Base-by-base conservation (phyloP, 2,888 invertebrate species). In the Chironomus tentans region DNA sequence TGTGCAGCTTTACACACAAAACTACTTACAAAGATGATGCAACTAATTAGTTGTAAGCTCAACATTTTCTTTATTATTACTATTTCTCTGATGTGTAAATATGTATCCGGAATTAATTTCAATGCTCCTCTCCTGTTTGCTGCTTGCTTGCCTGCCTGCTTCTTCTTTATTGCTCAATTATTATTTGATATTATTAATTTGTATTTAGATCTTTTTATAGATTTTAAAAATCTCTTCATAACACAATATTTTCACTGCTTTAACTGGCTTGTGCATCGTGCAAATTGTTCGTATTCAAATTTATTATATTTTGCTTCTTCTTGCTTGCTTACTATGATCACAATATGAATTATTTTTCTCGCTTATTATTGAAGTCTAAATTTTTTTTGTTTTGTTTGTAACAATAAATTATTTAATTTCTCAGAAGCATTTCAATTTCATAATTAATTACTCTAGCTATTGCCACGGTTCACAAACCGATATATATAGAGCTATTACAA, bases 361-460 rank as follows among this genome's bases (percentile, higher is more conserved):
- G n/a, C n/a, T n/a, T n/a, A n/a, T 38, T 38, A 15, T 50, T 56
- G 7, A 18, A 56, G 56, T 56, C 56, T 56, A 56, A 15, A 18
- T 18, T 18, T 15, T 15, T 50, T n/a, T 50, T n/a, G n/a, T n/a
- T 18, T 56, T 18, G 38, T 10, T 38, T 38, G 38, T 38, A 38
- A 38, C 10, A 56, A 56, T 56, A 56, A 56, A 56, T 56, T 56
- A 56, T 56, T 56, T 56, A 56, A 15, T 15, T 56, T 56, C 18
- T 56, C 56, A 56, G 56, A 7, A 56, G 56, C n/a, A 74, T 74
- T 74, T 74, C 74, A 56, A 74, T 74, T 74, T 74, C 74, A 74
- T 74, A 74, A 74, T 74, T 74, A 74, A 74, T 72, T 72, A 72
- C 72, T 48, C 65, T 47, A 46, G 47, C n/a, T 74, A 56, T 56